Percentiles rank a stretch among this genome's conserved stretches.
Conservation (phyloP, 2,797 vertebrate species). For the Euthynnus affinis region DNA sequence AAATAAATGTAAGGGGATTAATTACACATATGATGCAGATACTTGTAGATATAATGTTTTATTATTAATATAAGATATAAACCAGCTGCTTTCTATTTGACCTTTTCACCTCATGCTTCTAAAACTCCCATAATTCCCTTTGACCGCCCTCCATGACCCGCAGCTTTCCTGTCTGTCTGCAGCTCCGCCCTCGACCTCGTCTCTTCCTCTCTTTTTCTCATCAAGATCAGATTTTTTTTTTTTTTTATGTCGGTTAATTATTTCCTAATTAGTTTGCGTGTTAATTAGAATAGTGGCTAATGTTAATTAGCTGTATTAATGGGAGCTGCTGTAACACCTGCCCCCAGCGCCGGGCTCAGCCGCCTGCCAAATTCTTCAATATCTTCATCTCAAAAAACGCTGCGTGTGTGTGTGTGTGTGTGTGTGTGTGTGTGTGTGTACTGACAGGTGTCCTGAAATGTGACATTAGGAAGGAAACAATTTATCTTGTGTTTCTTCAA, state of each 20-base stretch:
- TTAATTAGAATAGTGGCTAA: conserved; percentile 99
- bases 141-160: neutral
- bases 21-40: too few relatives aligned
- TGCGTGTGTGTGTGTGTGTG: neutral
- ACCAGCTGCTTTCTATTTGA: too few relatives aligned
- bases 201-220: conserved; percentile 38
- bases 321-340: conserved; percentile 97
- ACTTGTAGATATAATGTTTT: too few relatives aligned
- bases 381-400: conserved; percentile 45
- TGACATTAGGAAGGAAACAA: too few relatives aligned
- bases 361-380: conserved; percentile 32
- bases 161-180: neutral
- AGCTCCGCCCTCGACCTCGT: conserved; percentile 5
- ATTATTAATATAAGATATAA: too few relatives aligned
- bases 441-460: too few relatives aligned
- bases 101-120: too few relatives aligned
- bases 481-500: too few relatives aligned
- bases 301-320: conserved; percentile 99
- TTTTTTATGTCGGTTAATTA: conserved; percentile 95
- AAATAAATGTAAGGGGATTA: too few relatives aligned
- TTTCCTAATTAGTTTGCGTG: conserved; percentile 98
- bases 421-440: neutral
- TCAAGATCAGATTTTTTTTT: conserved; percentile 55
- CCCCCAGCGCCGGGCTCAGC: conserved; percentile 92
- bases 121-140: too few relatives aligned